Conservation (phyloP, 2,888 invertebrate species). For the Eristalis tenax region DNA sequence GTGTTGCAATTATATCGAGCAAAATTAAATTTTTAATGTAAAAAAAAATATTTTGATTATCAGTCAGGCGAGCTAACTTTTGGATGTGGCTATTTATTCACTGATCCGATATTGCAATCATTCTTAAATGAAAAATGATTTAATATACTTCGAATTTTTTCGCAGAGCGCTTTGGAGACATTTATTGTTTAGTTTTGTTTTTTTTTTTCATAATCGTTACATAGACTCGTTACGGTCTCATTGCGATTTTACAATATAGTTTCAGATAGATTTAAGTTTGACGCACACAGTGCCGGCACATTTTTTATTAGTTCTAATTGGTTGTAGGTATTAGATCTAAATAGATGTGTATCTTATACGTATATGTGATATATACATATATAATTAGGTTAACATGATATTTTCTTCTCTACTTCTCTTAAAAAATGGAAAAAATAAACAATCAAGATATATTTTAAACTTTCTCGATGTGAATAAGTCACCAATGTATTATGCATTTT, state of each 20-base stretch:
- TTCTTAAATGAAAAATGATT: no score
- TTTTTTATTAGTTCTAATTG: slow-evolving; percentile 30
- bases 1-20: no score
- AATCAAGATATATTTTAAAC: not conserved
- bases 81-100: no score
- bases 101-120: no score
- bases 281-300: not conserved
- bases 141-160: not conserved
- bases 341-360: no score
- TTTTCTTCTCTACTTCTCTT: no score
- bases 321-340: slow-evolving; percentile 15
- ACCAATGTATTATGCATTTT: not conserved
- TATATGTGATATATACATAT: no score
- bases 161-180: not conserved
- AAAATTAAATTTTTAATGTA: no score
- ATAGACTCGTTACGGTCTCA: slow-evolving; percentile 64
- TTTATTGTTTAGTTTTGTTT: not conserved
- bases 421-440: not conserved
- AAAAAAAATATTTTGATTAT: no score
- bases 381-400: no score
- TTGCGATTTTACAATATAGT: slow-evolving; percentile 52
- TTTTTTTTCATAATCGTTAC: no score
- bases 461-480: not conserved
- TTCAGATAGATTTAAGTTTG: slow-evolving; percentile 14
- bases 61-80: no score